Evolutionary conservation across 2,797 vertebrate genomes (phyloP).

Genomic region (Caiman crocodilus): DNA sequence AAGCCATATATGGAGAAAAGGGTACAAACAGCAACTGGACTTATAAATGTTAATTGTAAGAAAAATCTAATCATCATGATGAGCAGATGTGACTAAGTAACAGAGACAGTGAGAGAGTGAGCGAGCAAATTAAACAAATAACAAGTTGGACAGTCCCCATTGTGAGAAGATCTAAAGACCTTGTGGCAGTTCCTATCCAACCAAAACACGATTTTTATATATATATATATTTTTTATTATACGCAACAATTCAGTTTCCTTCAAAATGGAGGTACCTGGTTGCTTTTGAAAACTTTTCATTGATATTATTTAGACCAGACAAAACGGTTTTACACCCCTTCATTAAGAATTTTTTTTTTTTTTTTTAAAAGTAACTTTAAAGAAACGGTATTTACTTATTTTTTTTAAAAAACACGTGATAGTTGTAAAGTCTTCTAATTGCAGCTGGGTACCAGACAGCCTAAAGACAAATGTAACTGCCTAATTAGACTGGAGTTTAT

Average conservation of each 20-base stretch:
- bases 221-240: constrained; percentile 14
- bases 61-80: constrained; percentile 22
- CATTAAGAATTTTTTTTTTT: background rate
- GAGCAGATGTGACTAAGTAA: background rate
- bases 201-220: background rate
- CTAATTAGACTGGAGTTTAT: constrained; percentile 58
- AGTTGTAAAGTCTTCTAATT: background rate
- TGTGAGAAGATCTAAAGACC: constrained; percentile 16
- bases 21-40: constrained; percentile 34
- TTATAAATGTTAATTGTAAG: constrained; percentile 50
- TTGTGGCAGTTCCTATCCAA: background rate
- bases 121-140: background rate
- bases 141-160: background rate
- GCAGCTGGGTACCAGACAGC: background rate
- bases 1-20: constrained; percentile 46
- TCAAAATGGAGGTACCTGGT: background rate
- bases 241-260: background rate
- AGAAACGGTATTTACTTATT: background rate
- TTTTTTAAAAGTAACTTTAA: background rate
- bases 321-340: background rate
- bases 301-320: background rate
- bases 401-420: background rate
- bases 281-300: constrained; percentile 20
- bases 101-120: background rate
- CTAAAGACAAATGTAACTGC: constrained; percentile 12